phyloP scores from a whole-genome alignment of 2,888 invertebrate species.

The Microchrysa polita region DNA sequence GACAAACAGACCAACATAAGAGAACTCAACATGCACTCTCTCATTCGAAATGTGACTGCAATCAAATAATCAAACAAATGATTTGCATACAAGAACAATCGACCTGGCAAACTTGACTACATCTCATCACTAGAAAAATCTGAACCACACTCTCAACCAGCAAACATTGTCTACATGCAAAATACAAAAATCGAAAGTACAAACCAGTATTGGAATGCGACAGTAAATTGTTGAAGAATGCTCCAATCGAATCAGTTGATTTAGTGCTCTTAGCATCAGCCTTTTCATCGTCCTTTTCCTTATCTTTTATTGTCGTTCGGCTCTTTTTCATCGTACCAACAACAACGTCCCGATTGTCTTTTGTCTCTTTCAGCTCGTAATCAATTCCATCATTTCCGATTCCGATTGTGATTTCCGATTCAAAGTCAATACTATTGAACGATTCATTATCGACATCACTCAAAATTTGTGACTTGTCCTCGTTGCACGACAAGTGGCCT shows the following conservation, averaged over 20 bases:
- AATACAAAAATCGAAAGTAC: slow-evolving; percentile 43
- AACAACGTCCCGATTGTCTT: slow-evolving; percentile 49
- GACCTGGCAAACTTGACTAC: neutral
- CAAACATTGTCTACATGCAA: neutral
- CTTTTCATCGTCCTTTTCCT: slow-evolving; percentile 42
- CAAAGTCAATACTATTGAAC: slow-evolving; percentile 65
- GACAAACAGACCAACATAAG: too few relatives aligned
- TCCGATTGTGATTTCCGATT: slow-evolving; percentile 63
- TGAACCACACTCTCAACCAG: neutral
- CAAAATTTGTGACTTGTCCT: slow-evolving; percentile 63
- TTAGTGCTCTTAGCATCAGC: slow-evolving; percentile 48
- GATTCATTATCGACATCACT: slow-evolving; percentile 65
- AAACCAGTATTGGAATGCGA: slow-evolving; percentile 63
- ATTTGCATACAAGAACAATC: neutral
- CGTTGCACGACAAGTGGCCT: slow-evolving; percentile 49
- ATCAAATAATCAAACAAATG: neutral
- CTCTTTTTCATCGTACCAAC: slow-evolving; percentile 50
- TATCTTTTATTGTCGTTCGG: neutral
- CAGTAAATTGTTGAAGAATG: slow-evolving; percentile 63
- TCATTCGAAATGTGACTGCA: neutral
- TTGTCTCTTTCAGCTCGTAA: slow-evolving; percentile 43
- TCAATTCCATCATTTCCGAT: slow-evolving; percentile 39
- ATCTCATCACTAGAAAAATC: neutral
- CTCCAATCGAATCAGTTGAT: slow-evolving; percentile 60
- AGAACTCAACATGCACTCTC: neutral